These are phyloP conservation scores for Donacobius atricapilla DNA, from an alignment of 2,113 vertebrate species.

Conservation along the genomic window DNA sequence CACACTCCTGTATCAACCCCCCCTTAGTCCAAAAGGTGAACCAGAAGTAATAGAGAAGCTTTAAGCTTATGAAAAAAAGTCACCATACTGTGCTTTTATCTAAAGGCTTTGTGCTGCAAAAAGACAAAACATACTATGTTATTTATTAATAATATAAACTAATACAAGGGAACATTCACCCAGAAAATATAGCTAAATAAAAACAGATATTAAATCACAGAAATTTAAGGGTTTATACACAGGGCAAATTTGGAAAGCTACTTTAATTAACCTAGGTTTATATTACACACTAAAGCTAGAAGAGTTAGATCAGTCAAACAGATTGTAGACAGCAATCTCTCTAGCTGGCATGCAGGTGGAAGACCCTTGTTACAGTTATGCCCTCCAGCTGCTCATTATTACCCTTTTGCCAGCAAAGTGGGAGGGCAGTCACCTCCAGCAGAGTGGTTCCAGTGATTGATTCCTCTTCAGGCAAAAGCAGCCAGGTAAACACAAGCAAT, in stretches of 20 bases:
- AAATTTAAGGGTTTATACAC: neutral
- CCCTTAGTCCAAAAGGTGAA: neutral
- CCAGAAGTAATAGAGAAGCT: neutral
- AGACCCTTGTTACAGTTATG: neutral
- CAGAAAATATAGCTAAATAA: neutral
- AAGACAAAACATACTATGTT: neutral
- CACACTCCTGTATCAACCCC: neutral
- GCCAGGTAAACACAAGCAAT: neutral
- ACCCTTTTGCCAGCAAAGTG: neutral
- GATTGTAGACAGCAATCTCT: neutral
- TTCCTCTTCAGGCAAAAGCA: neutral
- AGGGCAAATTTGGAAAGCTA: neutral
- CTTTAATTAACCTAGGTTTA: neutral
- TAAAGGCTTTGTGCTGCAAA: neutral
- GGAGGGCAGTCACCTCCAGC: neutral
- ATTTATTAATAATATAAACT: neutral
- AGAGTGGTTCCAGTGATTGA: neutral
- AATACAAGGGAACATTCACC: neutral
- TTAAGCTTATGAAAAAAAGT: neutral
- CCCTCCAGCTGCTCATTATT: slow-evolving; percentile 13
- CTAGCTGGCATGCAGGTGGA: neutral
- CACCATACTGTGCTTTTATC: neutral
- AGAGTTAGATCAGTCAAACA: neutral
- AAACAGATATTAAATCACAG: neutral
- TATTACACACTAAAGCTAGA: neutral